Evolutionary conservation across 2,797 vertebrate genomes (phyloP).

Genomic region (Euthynnus affinis): DNA sequence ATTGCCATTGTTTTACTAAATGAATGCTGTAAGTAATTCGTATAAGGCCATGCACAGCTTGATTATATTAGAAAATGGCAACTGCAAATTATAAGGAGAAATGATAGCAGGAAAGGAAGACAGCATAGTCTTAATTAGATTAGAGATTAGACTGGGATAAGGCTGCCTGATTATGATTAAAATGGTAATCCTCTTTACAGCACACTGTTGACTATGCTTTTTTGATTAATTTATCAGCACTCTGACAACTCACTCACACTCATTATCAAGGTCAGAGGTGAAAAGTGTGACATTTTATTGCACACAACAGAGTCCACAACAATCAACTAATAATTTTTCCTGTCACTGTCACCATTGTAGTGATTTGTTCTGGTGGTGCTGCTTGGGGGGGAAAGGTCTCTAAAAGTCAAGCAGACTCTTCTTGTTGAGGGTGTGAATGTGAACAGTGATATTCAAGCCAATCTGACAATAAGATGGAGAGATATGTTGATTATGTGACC

Average conservation of each 20-base stretch:
- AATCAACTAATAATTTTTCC: conserved; percentile 7
- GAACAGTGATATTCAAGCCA: neutral
- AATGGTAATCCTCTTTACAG: neutral
- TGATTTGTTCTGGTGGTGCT: conserved; percentile 9
- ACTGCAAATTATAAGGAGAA: neutral
- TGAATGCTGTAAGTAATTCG: neutral
- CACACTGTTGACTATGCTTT: neutral
- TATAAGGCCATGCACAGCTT: too few species aligned
- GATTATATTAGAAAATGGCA: neutral
- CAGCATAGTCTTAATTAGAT: neutral
- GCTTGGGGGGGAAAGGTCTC: conserved; percentile 38
- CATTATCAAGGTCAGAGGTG: neutral
- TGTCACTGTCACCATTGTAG: neutral
- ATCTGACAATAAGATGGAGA: conserved; percentile 6
- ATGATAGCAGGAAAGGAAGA: neutral
- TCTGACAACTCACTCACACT: neutral
- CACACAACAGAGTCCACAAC: neutral
- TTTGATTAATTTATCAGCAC: neutral
- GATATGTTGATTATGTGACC: conserved; percentile 11
- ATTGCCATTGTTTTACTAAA: neutral
- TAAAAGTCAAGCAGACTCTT: conserved; percentile 16
- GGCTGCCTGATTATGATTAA: neutral
- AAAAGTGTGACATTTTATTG: conserved; percentile 18
- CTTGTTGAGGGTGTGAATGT: neutral
- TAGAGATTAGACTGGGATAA: conserved; percentile 1